Conservation (phyloP, 2,797 vertebrate species). For the Premnoplex brunnescens region DNA sequence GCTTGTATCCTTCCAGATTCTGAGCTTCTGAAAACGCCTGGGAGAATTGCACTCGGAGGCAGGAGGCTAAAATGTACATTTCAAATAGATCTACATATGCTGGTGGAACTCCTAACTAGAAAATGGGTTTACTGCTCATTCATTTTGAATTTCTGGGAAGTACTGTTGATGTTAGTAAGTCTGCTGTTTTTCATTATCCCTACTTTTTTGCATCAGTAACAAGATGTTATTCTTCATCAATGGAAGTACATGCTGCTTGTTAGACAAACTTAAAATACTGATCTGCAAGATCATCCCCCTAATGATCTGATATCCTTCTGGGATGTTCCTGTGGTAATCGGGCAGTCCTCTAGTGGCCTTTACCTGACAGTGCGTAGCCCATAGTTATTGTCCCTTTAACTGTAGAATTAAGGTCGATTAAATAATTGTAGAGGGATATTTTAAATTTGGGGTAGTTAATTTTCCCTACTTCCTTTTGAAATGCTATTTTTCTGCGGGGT, state of each 20-base stretch:
- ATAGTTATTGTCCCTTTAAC: background rate
- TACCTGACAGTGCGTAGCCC: background rate
- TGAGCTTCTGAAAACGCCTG: background rate
- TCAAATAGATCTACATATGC: background rate
- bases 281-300: background rate
- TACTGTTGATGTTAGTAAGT: background rate
- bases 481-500: background rate
- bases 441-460: background rate
- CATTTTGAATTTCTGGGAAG: background rate
- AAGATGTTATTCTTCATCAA: background rate
- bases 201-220: background rate
- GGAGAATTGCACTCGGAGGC: background rate
- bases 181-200: background rate
- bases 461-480: background rate
- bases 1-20: background rate
- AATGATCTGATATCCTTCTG: background rate
- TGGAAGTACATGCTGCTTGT: background rate
- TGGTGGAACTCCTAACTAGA: background rate
- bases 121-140: background rate
- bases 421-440: background rate
- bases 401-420: background rate
- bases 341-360: background rate
- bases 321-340: background rate
- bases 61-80: background rate
- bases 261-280: background rate